These are phyloP conservation scores for Micrastur ruficollis DNA, from an alignment of 2,797 vertebrate genomes.

Conservation along the genomic window DNA sequence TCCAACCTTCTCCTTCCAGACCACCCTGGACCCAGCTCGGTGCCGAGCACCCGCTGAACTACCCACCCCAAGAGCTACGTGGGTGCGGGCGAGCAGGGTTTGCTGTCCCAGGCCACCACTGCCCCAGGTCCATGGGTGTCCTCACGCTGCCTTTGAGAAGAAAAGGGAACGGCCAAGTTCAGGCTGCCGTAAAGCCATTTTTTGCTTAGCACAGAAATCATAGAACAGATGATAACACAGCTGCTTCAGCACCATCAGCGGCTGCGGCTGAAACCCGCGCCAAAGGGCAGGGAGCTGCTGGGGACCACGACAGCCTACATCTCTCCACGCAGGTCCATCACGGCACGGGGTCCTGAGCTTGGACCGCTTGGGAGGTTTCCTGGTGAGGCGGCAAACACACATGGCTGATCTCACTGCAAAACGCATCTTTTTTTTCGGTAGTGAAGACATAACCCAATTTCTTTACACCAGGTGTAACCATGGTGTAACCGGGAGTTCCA, in stretches of 20 bases:
- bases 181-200: not conserved
- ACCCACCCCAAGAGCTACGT: rapidly evolving
- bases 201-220: not conserved
- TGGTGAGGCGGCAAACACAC: not conserved
- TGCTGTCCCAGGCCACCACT: not conserved
- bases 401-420: not conserved
- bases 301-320: not conserved
- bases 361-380: not conserved
- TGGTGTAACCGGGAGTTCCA: not conserved
- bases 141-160: not conserved
- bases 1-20: not conserved
- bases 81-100: not conserved
- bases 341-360: rapidly evolving
- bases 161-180: not conserved
- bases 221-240: not conserved
- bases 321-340: not conserved
- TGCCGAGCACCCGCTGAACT: not conserved
- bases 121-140: not conserved
- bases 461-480: not conserved
- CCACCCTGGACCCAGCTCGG: not conserved
- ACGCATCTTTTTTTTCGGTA: not conserved
- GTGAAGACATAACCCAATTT: not conserved
- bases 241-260: not conserved
- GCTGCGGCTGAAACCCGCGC: not conserved
- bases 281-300: not conserved